Percentiles rank a stretch among this genome's conserved stretches.
These are phyloP conservation scores for Drosophila mettleri DNA, from an alignment of 2,888 invertebrate species.

Conservation along the genomic window DNA sequence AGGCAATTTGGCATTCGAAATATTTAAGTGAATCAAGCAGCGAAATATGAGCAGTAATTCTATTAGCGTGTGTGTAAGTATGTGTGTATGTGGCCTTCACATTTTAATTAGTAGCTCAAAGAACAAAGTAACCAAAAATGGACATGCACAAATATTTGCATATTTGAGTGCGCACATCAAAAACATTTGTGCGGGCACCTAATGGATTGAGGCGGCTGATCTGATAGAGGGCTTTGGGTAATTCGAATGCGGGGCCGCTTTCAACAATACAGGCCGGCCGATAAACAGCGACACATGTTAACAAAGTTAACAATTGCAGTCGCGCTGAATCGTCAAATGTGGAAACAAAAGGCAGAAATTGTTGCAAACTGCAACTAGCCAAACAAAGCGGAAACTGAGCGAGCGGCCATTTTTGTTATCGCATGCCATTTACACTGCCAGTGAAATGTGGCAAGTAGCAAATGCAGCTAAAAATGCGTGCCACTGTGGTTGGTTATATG, in stretches of 20 bases:
- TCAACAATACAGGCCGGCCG: slow-evolving; percentile 56
- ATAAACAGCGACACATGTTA: slow-evolving; percentile 79
- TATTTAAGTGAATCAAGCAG: slow-evolving; percentile 39
- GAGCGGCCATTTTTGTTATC: slow-evolving; percentile 79
- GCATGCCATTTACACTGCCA: slow-evolving; percentile 69
- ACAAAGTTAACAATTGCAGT: slow-evolving; percentile 69
- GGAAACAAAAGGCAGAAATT: slow-evolving; percentile 54
- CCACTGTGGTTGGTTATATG: slow-evolving; percentile 8
- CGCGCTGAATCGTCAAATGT: slow-evolving; percentile 30
- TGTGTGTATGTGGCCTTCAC: slow-evolving; percentile 37
- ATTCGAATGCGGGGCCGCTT: neutral
- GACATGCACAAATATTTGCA: slow-evolving; percentile 76
- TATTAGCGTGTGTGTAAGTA: slow-evolving; percentile 3
- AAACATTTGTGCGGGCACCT: slow-evolving; percentile 62
- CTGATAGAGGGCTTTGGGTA: neutral
- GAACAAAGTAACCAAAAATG: slow-evolving; percentile 40
- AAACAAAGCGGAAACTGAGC: slow-evolving; percentile 73
- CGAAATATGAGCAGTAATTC: slow-evolving; percentile 28
- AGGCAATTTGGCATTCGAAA: slow-evolving; percentile 10
- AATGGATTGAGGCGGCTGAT: slow-evolving; percentile 35
- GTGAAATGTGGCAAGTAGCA: slow-evolving; percentile 39
- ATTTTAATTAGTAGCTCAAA: slow-evolving; percentile 70
- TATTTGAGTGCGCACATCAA: slow-evolving; percentile 71
- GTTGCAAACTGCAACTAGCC: slow-evolving; percentile 63
- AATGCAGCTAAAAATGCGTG: slow-evolving; percentile 41